Evolutionary conservation across 2,797 vertebrate species (phyloP).

Genomic region (Sebastes variabilis): DNA sequence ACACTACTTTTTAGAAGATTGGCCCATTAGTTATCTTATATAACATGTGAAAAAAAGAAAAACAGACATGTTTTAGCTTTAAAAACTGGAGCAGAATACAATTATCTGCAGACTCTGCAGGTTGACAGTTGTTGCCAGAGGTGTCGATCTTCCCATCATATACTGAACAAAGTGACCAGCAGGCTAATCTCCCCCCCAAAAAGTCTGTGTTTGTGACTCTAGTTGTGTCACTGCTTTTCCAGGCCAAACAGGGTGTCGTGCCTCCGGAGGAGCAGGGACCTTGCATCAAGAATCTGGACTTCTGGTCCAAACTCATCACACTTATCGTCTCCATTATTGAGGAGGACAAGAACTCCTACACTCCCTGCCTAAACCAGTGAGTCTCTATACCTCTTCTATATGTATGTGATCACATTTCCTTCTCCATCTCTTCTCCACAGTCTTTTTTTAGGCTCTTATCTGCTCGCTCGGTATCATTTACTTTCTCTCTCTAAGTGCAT

Average conservation of each 20-base stretch:
- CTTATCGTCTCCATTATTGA: constrained; percentile 98
- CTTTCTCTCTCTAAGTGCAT: neutral
- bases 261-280: constrained; percentile 97
- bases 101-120: neutral
- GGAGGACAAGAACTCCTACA: constrained; percentile 99
- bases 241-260: constrained; percentile 94
- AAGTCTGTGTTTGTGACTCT: neutral
- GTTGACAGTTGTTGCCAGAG: neutral
- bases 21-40: neutral
- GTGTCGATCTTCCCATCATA: neutral
- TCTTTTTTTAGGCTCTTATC: neutral
- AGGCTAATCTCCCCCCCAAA: neutral
- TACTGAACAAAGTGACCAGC: neutral
- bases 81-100: neutral
- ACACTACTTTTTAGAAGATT: neutral
- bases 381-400: constrained; percentile 50
- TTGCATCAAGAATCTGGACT: constrained; percentile 98
- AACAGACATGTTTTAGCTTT: neutral
- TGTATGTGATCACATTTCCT: neutral
- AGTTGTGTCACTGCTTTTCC: constrained; percentile 23
- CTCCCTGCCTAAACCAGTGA: constrained; percentile 97
- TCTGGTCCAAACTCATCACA: constrained; percentile 99
- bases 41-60: neutral
- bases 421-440: neutral
- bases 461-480: neutral